Evolutionary conservation across 2,113 vertebrate genomes (phyloP), one percentile per base, ranked within the genome.

Genomic region (Vulpes vulpes): DNA sequence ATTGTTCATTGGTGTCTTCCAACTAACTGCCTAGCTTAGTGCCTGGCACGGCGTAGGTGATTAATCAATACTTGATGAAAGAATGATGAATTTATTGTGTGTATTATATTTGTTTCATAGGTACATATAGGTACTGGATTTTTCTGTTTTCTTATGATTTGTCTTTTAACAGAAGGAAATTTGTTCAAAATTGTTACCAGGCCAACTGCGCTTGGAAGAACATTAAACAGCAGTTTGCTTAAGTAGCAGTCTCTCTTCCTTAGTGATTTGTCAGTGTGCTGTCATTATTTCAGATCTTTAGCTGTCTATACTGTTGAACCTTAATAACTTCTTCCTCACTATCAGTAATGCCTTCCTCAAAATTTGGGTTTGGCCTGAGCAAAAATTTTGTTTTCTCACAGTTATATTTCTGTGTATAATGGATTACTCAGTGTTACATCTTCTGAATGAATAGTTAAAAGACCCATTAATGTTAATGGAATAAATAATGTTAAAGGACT

Each of bases 121-220:
- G 27, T 7, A 2, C 83, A 6, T 35, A 5, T n/a, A 30, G 55
- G 4, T 81, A 53, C 14, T 62, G 38, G 25, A 27, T 93, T 85
- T 93, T 84, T 35, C 55, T 84, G 2, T 62, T 87, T 59, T 81
- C 65, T 35, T 83, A 27, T 59, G 38, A 73, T 96, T 86, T 83
- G 19, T 55, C 79, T 67, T 51, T 8, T 49, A 78, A 64, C 23
- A 79, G 65, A 8, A 53, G 49, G 53, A 62, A 65, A 53, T 82
- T 94, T 67, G 73, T 85, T 78, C 38, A 86, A 25, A 78, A 49
- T 25, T 38, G 22, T 97, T 76, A 80, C 51, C 57, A 90, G 89
- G 82, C 89, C 89, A 65, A 9, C 38, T 51, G 2, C 73, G 35
- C 78, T 89, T 96, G n/a, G 43, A 91, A 74, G 91, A 59, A 53